Base-by-base conservation (phyloP, 2,888 invertebrate species). In the Pandemis cinnamomeana region DNA sequence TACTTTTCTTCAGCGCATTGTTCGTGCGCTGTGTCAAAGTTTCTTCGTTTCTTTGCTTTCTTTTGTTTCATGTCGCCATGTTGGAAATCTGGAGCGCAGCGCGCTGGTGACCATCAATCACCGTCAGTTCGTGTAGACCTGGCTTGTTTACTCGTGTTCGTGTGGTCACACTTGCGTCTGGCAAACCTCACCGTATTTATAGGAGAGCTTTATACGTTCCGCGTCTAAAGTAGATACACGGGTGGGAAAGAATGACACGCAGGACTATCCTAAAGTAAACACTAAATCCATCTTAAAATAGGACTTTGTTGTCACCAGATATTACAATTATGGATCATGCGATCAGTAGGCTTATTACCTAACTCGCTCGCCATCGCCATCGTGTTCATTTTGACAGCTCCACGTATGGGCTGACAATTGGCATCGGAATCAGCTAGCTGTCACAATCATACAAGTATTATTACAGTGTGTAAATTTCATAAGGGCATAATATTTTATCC, bases 81-180 rank as follows among this genome's bases (percentile, higher is more conserved):
- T n/a, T 53, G 6, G 15, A 55, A 55, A 55, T 7, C 55, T 20
- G 8, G 48, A 13, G 20, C 55, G 13, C 20, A 20, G 46, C 60
- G 7, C 70, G 13, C 63, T 70, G 51, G 53, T 41, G 53, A 20
- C 70, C 44, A 71, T 71, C 70, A 62, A 44, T 71, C 70, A 71
- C 70, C 62, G 62, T 11, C 41, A 27, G 41, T 41, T 10, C 20
- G 67, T 68, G 67, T 53, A 10, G 13, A 44, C 44, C 20, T 67
- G 58, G 58, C 58, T 67, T 58, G 58, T 67, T 64, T 64, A 46
- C 46, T 20, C 58, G 5, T 58, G 58, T 58, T 11, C 11, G 58
- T 58, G 58, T 58, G 63, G 20, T 10, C 63, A 20, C 42, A 36
- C 44, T 20, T 55, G 7, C 58, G 44, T 67, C 67, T 67, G 67